Evolutionary conservation across 23 tunicate genomes (phyloP), one percentile per base, ranked within the genome.

Genomic region (Styela clava): DNA sequence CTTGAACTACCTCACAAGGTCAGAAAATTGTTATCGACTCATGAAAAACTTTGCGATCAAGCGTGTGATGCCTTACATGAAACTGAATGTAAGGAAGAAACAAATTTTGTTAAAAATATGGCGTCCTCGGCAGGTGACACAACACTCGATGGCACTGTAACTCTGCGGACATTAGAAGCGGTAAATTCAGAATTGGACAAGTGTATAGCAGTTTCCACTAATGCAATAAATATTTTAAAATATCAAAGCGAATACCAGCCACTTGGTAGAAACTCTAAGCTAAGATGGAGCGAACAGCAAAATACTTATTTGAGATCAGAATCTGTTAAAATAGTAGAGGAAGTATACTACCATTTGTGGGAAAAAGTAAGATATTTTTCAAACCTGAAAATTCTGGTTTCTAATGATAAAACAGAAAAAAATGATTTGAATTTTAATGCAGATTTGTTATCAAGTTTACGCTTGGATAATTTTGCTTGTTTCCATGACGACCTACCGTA

Each of bases 1-100:
- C 16, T 76, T 12, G 32, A 36, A 29, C 65, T 76, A 24, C 81
- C 81, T 33, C 81, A 52, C 28, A 51, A 52, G 31, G 44, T 26
- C 24, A 76, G 44, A 0, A 76, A 76, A 56, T 44, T 76, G 24
- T 16, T 76, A 56, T 44, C 64, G 12, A 21, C 63, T 26, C 33
- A 76, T 52, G 81, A 36, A 16, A 52, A 76, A 52, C 24, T 76
- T n/a, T 12, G 24, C 5, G 81, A 76, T 2, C 65, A 52, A 1
- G 5, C 65, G 0, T 76, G 64, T 25, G 64, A 44, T 27, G 9
- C 29, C 16, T 44, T 36, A 28, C 35, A 18, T 0, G 81, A 76
- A 25, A 24, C 27, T 21, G n/a, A 22, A 24, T 76, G 81, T 2
- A 29, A 51, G 16, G 81, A 76, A 27, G 81, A 76, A 2, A 21